Evolutionary conservation across 2,113 vertebrate species (phyloP).

Genomic region (Ranitomeya variabilis): DNA sequence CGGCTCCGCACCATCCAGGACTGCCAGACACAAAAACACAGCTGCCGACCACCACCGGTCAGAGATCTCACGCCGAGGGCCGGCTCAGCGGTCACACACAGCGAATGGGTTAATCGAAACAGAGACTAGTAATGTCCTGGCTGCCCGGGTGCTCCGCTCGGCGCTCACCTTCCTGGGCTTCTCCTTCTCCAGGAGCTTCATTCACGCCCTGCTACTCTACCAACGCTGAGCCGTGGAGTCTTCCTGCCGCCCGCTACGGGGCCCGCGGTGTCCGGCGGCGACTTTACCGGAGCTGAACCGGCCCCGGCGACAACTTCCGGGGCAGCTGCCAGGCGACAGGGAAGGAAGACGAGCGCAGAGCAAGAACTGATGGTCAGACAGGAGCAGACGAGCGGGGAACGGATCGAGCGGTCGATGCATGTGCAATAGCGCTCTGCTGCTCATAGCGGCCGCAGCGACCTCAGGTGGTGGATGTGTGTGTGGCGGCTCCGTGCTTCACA

Average conservation of each 20-base stretch:
- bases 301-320: conserved; percentile 70
- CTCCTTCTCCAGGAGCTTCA: conserved; percentile 59
- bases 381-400: conserved; percentile 66
- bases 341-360: conserved; percentile 63
- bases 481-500: too few relatives aligned
- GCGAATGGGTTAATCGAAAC: not conserved
- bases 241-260: conserved; percentile 61
- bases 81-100: not conserved
- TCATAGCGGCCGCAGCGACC: not conserved
- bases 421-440: not conserved
- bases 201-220: conserved; percentile 55
- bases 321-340: conserved; percentile 70
- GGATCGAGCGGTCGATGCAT: conserved; percentile 39
- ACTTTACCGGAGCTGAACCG: conserved; percentile 65
- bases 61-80: not conserved
- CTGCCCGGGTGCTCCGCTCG: not conserved
- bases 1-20: too few relatives aligned
- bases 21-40: too few relatives aligned
- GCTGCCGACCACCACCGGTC: too few relatives aligned
- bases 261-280: conserved; percentile 61
- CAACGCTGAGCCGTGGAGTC: conserved; percentile 54
- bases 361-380: not conserved
- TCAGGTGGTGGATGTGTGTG: too few relatives aligned
- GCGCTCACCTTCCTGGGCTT: conserved; percentile 48
- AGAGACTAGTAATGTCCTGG: not conserved